A percentile compares a stretch with the other conserved stretches of the same genome.
phyloP scores from a whole-genome alignment of 2,113 vertebrate species.

The Anthoscopus minutus region DNA sequence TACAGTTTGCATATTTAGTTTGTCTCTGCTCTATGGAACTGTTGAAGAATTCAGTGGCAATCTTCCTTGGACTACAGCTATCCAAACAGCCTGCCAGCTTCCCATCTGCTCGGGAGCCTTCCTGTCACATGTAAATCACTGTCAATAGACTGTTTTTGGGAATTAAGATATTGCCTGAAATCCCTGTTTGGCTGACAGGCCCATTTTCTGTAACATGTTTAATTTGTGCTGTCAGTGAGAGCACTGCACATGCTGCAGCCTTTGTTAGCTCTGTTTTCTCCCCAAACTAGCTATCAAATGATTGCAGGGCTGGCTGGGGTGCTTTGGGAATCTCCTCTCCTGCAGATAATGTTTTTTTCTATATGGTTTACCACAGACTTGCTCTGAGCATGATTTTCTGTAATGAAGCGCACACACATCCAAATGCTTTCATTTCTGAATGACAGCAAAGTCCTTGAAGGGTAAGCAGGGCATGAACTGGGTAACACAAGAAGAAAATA shows the following conservation, averaged over 20 bases:
- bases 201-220: not conserved
- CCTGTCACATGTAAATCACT: not conserved
- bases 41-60: not conserved
- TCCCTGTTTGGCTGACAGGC: not conserved
- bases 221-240: not conserved
- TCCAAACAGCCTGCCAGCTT: not conserved
- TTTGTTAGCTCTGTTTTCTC: not conserved
- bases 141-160: not conserved
- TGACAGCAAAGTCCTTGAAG: not conserved
- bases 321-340: not conserved
- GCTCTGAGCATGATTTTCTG: not conserved
- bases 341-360: not conserved
- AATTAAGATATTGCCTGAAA: not conserved
- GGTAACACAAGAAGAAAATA: not conserved
- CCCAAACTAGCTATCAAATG: not conserved
- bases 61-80: not conserved
- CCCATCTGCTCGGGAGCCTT: conserved; percentile 23
- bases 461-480: not conserved
- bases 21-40: not conserved
- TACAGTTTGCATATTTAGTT: not conserved
- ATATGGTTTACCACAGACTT: not conserved
- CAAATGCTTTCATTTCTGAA: not conserved
- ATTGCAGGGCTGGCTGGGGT: not conserved
- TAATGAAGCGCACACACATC: fast-evolving
- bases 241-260: not conserved